These are phyloP conservation scores for Halcyon malimbica DNA, from an alignment of 2,113 vertebrate species.

Conservation along the genomic window DNA sequence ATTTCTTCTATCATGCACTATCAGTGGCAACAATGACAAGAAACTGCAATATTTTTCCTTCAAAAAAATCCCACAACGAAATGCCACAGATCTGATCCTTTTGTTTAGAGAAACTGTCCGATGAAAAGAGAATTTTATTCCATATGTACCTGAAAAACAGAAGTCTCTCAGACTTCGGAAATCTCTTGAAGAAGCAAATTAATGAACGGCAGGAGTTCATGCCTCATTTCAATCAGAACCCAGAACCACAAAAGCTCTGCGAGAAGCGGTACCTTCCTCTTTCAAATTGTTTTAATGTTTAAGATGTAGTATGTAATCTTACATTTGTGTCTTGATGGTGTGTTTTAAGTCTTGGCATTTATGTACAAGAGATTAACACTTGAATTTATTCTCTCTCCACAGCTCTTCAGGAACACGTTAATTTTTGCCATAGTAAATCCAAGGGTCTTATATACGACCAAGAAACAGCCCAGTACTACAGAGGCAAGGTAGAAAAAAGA, in stretches of 20 bases:
- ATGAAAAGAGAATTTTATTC: not conserved
- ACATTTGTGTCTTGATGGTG: not conserved
- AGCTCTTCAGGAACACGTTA: not conserved
- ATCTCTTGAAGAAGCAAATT: not conserved
- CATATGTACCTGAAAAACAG: not conserved
- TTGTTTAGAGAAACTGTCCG: not conserved
- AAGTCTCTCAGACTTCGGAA: not conserved
- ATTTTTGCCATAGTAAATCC: not conserved
- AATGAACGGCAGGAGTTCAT: not conserved
- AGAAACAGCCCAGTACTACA: not conserved
- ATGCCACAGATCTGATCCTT: not conserved
- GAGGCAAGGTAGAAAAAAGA: not conserved
- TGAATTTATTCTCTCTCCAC: not conserved
- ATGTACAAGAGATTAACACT: not conserved
- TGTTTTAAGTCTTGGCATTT: not conserved
- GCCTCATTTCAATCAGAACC: not conserved
- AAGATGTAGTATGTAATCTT: not conserved
- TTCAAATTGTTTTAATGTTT: not conserved
- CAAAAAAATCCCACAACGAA: not conserved
- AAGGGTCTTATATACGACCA: not conserved
- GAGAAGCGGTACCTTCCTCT: not conserved
- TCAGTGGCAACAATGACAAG: not conserved
- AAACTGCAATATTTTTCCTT: not conserved
- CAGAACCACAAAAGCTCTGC: not conserved
- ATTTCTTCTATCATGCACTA: not conserved